Evolutionary conservation across 2,113 vertebrate species (phyloP).

Genomic region (Ceratotherium simum): DNA sequence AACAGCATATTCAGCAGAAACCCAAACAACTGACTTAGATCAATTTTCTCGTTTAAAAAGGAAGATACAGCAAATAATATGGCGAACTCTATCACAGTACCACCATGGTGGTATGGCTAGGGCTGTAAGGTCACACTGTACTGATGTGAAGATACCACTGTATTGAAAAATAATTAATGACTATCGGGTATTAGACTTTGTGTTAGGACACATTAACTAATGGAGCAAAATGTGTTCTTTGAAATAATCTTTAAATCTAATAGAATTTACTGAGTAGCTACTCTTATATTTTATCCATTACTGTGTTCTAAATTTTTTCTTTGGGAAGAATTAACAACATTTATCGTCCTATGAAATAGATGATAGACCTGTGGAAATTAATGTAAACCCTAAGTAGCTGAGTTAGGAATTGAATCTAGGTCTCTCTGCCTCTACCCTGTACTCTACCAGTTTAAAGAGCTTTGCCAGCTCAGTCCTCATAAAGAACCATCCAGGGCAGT

Average conservation of each 20-base stretch:
- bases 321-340: not conserved
- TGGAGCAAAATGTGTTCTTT: not conserved
- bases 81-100: not conserved
- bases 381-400: not conserved
- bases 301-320: not conserved
- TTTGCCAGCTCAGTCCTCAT: not conserved
- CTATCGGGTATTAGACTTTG: not conserved
- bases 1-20: not conserved
- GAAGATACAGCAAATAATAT: not conserved
- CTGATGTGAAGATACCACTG: not conserved
- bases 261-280: not conserved
- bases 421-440: not conserved
- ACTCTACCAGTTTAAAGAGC: not conserved
- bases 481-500: not conserved
- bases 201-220: not conserved
- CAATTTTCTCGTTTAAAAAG: not conserved
- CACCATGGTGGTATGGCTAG: not conserved
- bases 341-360: not conserved
- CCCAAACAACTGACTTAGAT: not conserved
- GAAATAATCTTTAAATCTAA: not conserved
- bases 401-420: not conserved
- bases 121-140: not conserved
- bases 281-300: conserved; percentile 9
- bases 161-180: not conserved
- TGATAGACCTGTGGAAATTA: not conserved